These are phyloP conservation scores for Elmis aenea DNA, from an alignment of 2,888 invertebrate species.

Conservation along the genomic window DNA sequence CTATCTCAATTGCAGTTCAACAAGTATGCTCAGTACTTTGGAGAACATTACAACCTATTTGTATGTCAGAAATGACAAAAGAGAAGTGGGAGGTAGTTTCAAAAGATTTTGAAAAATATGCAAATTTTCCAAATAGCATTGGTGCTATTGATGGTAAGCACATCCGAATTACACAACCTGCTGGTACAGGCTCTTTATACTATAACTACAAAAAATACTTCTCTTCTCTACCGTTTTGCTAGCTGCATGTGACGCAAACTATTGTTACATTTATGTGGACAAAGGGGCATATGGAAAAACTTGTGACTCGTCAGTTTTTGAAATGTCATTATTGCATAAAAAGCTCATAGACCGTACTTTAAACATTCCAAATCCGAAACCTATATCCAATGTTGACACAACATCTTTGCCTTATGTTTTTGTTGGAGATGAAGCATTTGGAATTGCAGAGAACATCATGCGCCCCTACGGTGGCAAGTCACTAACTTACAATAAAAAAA, in stretches of 20 bases:
- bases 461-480: conserved; percentile 9
- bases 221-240: too few relatives aligned
- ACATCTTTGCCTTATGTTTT: conserved; percentile 7
- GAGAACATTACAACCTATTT: conserved; percentile 2
- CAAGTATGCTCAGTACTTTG: conserved; percentile 5
- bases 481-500: conserved; percentile 2
- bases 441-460: conserved; percentile 11
- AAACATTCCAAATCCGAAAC: conserved; percentile 10
- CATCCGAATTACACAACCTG: conserved; percentile 6
- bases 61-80: conserved; percentile 2
- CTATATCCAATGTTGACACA: conserved; percentile 1
- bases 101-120: conserved; percentile 5
- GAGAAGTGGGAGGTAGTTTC: conserved; percentile 6
- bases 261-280: too few relatives aligned
- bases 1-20: conserved; percentile 5
- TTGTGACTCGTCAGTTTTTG: conserved; percentile 3
- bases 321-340: conserved; percentile 1
- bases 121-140: conserved; percentile 11
- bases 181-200: conserved; percentile 4
- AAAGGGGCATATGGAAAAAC: too few relatives aligned
- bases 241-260: too few relatives aligned
- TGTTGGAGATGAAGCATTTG: conserved; percentile 14
- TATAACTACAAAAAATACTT: too few relatives aligned
- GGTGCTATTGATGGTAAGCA: too few relatives aligned
- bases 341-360: background rate